A percentile compares a stretch with the other conserved stretches of the same genome.
phyloP scores from a whole-genome alignment of 2,113 vertebrate genomes.

The Dascyllus trimaculatus region DNA sequence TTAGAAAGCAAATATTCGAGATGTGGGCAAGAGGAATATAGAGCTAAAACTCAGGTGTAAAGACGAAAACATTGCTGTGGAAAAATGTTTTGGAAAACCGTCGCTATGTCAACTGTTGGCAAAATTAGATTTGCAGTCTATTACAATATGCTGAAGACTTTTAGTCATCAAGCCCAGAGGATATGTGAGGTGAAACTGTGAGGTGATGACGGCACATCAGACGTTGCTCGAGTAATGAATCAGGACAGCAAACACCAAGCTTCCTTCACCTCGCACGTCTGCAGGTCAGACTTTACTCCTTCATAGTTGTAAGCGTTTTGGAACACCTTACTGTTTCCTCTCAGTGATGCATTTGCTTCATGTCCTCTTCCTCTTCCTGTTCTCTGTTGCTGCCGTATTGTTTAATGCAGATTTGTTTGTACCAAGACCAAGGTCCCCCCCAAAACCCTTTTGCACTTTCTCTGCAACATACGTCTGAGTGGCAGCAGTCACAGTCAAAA shows the following conservation, averaged over 20 bases:
- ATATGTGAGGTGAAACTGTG: constrained; percentile 1
- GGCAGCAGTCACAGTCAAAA: not conserved
- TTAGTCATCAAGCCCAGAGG: not conserved
- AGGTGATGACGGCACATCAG: constrained; percentile 33
- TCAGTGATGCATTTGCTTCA: constrained; percentile 21
- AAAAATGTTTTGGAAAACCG: no score
- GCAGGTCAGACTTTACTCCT: constrained; percentile 11
- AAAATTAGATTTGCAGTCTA: not conserved
- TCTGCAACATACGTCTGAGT: not conserved
- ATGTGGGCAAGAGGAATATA: no score
- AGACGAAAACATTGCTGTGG: no score
- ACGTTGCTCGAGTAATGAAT: constrained; percentile 15
- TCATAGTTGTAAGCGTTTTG: not conserved
- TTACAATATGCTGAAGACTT: not conserved
- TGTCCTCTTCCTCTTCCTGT: constrained; percentile 59
- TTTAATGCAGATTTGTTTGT: constrained; percentile 28
- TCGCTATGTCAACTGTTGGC: not conserved
- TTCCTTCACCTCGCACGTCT: constrained; percentile 13
- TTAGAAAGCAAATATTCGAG: no score
- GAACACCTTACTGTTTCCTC: constrained; percentile 30
- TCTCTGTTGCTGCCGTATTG: constrained; percentile 12
- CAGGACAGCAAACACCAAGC: constrained; percentile 2
- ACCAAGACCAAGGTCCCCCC: not conserved
- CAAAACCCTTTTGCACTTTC: constrained; percentile 1
- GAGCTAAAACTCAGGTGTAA: no score